phyloP scores from a whole-genome alignment of 1,140 invertebrate genomes.

The Hyposmocoma kahamanoa region DNA sequence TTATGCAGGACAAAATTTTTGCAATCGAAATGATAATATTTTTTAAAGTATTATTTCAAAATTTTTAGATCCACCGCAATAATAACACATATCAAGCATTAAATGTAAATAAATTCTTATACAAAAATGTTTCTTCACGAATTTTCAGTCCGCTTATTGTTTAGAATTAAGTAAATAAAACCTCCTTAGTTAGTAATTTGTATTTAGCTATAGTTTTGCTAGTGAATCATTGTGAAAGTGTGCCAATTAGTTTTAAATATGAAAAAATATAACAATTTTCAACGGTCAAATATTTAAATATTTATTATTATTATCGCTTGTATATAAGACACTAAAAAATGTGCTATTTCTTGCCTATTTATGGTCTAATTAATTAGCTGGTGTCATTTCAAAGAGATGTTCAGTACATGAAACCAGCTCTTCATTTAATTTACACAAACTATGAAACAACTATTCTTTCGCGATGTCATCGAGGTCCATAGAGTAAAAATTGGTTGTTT shows the following conservation, averaged over 20 bases:
- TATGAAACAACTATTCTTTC: too few relatives aligned
- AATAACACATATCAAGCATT: constrained; percentile 36
- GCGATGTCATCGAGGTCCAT: too few relatives aligned
- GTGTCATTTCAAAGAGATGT: too few relatives aligned
- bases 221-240: constrained; percentile 69
- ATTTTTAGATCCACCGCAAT: constrained; percentile 26
- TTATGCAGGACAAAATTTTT: background rate
- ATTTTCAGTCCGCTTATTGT: background rate
- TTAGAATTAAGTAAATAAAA: constrained; percentile 16
- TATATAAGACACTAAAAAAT: too few relatives aligned
- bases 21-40: background rate
- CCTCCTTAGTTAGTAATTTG: constrained; percentile 53
- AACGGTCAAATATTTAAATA: constrained; percentile 36
- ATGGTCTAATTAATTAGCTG: too few relatives aligned
- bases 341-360: constrained; percentile 23
- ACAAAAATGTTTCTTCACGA: constrained; percentile 12
- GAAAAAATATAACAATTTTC: constrained; percentile 24
- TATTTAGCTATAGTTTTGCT: constrained; percentile 65
- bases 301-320: constrained; percentile 29
- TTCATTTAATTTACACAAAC: too few relatives aligned
- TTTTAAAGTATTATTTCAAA: constrained; percentile 8
- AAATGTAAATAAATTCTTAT: constrained; percentile 32
- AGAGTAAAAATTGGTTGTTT: too few relatives aligned
- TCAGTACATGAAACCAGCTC: too few relatives aligned
- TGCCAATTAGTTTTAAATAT: constrained; percentile 64